Conservation (phyloP, 1,140 invertebrate genomes). For the Dreissena rostriformis region DNA sequence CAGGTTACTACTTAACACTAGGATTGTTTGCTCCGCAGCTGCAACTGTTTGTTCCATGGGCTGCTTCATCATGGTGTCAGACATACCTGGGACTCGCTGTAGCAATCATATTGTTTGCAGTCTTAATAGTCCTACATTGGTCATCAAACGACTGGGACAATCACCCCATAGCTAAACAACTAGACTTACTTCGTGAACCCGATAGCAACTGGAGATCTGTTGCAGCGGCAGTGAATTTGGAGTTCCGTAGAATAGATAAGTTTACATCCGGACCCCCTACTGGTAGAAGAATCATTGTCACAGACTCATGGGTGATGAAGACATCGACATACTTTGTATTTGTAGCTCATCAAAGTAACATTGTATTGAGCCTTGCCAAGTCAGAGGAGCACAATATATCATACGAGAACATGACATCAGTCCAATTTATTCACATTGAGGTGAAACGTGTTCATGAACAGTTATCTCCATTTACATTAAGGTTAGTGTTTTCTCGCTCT, state of each 20-base stretch:
- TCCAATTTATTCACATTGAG: slow-evolving; percentile 92
- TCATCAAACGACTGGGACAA: slow-evolving; percentile 86
- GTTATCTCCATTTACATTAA: slow-evolving; percentile 79
- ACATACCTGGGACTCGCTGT: slow-evolving; percentile 65
- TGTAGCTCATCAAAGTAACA: slow-evolving; percentile 90
- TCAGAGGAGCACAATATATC: slow-evolving; percentile 88
- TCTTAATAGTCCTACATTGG: slow-evolving; percentile 83
- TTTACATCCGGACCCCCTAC: slow-evolving; percentile 86
- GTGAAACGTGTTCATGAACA: slow-evolving; percentile 85
- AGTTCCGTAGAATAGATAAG: slow-evolving; percentile 90
- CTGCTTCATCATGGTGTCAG: slow-evolving; percentile 66
- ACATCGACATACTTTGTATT: slow-evolving; percentile 89
- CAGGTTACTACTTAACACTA: slow-evolving; percentile 77
- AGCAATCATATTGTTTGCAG: slow-evolving; percentile 64
- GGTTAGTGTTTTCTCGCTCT: slow-evolving; percentile 70
- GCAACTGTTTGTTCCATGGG: slow-evolving; percentile 65
- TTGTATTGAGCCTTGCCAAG: slow-evolving; percentile 87
- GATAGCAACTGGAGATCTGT: slow-evolving; percentile 85
- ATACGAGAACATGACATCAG: slow-evolving; percentile 83
- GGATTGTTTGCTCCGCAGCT: slow-evolving; percentile 70
- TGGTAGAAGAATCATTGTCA: slow-evolving; percentile 88
- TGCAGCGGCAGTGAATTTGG: slow-evolving; percentile 88
- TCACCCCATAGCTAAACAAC: slow-evolving; percentile 88
- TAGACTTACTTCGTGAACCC: slow-evolving; percentile 85
- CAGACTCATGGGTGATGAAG: slow-evolving; percentile 95